Base-by-base conservation (phyloP, 1,140 invertebrate species). In the Plutomurus gul region DNA sequence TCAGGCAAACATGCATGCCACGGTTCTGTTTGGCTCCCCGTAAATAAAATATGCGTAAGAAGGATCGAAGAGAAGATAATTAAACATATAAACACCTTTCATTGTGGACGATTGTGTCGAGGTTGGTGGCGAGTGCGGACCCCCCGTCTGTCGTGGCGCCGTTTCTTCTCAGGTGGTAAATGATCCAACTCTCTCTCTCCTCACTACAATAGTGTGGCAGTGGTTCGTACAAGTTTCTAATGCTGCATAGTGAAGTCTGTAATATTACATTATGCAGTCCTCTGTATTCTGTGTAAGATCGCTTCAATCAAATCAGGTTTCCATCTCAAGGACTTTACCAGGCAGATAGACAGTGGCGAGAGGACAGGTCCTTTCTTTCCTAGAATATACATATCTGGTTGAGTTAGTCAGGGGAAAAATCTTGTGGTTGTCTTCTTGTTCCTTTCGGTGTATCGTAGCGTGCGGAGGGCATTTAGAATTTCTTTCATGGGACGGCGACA, bases 161-260 rank as follows among this genome's bases (percentile, higher is more conserved):
- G 65, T 51, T 76, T 49, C 75, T 39, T 75, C 80, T 78, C 74
- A 78, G 80, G 80, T 81, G 80, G 80, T 81, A 76, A 78, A 81
- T 78, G 72, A 81, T 73, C 60, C 77, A 78, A 70, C 65, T 72
- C 33, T 65, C 51, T 71, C 36, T 22, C 8, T 43, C 25, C 18
- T 18, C 40, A n/a, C 25, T 72, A 40, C 70, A 51, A 51, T 43
- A 43, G 2, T 8, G 11, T 13, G 2, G 7, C 39, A 13, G 39
- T 43, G 7, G 11, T 13, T 43, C 39, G 2, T 43, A 7, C n/a
- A 7, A 10, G n/a, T 10, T 43, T 43, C 39, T 43, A n/a, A 13
- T 13, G 11, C 39, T 43, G 39, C 2, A n/a, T n/a, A 43, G 2
- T 43, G 10, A 43, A 13, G n/a, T n/a, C n/a, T 43, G 7, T 43